Evolutionary conservation across 2,113 vertebrate genomes (phyloP), one percentile per base, ranked within the genome.

Genomic region (Lepus americanus): DNA sequence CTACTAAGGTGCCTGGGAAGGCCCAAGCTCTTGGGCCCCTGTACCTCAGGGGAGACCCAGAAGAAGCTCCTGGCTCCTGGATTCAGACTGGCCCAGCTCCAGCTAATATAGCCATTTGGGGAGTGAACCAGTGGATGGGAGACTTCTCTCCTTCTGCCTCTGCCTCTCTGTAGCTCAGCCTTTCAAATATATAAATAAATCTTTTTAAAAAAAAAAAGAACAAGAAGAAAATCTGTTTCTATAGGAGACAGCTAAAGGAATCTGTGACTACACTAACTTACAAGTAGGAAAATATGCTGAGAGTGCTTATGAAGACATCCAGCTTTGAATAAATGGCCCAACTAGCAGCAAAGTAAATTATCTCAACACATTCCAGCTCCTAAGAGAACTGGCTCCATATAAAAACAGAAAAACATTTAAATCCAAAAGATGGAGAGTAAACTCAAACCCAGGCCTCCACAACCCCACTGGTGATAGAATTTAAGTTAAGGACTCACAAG

Each of bases 201-300:
- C 39, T 39, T 39, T 39, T 39, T 39, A 39, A 39, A 6, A 39
- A 39, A 39, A 39, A 36, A 36, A 36, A n/a, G n/a, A 36, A 36
- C 3, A 36, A 36, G 36, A 39, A 39, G 39, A 39, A 39, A 39
- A 39, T 39, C 4, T 39, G 39, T 96, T 92, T 95, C 92, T 84
- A 81, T 33, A 92, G 53, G 76, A 94, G n/a, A 93, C 31, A 36
- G 55, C 14, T 69, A 74, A 39, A 73, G 93, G 80, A 89, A 86
- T 89, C 51, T 92, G 16, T 29, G 76, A 49, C 70, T 84, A 78
- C 20, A 73, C 94, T 95, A 94, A 91, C 39, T 78, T 39, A 25
- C 33, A 89, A 91, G 29, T 9, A 89, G 4, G 33, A 89, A 90
- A 91, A 72, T 76, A 80, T 22, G 3, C n/a, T 69, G 25, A 20